phyloP scores from a whole-genome alignment of 1,140 invertebrate species.

The Papilio polyxenes region DNA sequence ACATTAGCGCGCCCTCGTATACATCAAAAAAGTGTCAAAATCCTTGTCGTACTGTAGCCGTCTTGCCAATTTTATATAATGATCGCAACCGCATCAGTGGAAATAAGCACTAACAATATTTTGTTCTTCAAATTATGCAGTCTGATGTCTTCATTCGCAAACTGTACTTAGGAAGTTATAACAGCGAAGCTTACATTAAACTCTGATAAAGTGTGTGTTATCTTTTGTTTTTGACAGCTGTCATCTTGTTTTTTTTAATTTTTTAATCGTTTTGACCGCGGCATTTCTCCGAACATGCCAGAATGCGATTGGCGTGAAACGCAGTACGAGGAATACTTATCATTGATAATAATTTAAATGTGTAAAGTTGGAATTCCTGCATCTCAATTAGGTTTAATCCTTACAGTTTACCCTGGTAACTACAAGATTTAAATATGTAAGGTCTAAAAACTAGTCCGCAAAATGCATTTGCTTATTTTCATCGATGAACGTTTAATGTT shows the following conservation, averaged over 20 bases:
- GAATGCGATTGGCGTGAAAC: conserved; percentile 27
- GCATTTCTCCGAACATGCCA: conserved; percentile 29
- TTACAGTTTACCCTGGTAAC: background rate
- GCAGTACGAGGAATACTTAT: conserved; percentile 30
- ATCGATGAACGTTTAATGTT: too few relatives aligned
- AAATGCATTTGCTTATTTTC: too few relatives aligned
- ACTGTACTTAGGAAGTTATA: background rate
- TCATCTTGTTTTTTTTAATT: conserved; percentile 15
- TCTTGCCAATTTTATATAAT: too few relatives aligned
- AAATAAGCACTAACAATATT: background rate
- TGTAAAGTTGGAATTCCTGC: conserved; percentile 16
- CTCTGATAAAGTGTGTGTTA: conserved; percentile 7
- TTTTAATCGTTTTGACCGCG: background rate
- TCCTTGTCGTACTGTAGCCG: too few relatives aligned
- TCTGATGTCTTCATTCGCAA: background rate
- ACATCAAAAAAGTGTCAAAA: too few relatives aligned
- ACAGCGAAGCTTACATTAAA: conserved; percentile 13
- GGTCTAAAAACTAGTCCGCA: too few relatives aligned
- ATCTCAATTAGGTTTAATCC: background rate
- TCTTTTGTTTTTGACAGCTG: conserved; percentile 18
- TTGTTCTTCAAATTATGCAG: background rate
- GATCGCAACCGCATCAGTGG: too few relatives aligned
- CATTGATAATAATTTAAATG: conserved; percentile 23
- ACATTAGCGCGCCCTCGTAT: too few relatives aligned
- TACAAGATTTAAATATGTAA: background rate